phyloP scores from a whole-genome alignment of 2,113 vertebrate species.

The Ciconia boyciana region DNA sequence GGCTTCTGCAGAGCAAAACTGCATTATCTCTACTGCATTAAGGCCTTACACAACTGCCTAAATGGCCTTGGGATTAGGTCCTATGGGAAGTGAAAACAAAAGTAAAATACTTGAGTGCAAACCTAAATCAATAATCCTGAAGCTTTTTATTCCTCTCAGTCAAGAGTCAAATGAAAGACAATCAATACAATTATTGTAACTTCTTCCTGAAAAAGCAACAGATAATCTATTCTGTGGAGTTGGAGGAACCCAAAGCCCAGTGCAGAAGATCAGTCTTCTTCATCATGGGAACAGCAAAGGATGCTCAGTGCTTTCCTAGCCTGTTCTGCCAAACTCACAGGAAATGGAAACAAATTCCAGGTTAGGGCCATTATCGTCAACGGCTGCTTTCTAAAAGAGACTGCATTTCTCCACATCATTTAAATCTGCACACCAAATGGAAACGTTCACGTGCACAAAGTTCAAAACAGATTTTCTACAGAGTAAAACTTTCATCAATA shows the following conservation, averaged over 20 bases:
- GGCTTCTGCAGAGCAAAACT: constrained; percentile 1
- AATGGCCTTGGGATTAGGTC: constrained; percentile 46
- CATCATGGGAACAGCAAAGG: not conserved
- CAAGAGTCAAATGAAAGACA: constrained; percentile 66
- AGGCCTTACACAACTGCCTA: not conserved
- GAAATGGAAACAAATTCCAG: not conserved
- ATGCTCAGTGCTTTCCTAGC: not conserved
- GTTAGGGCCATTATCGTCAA: not conserved
- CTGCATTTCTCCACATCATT: not conserved
- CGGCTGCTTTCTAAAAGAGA: not conserved
- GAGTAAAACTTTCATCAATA: not conserved
- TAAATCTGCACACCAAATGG: not conserved
- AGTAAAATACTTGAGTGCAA: constrained; percentile 37
- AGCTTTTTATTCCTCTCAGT: constrained; percentile 48
- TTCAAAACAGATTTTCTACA: not conserved
- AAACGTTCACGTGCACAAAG: not conserved
- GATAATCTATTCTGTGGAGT: not conserved
- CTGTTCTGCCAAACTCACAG: not conserved
- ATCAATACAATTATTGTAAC: constrained; percentile 44
- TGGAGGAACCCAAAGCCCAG: not conserved
- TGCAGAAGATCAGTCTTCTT: not conserved
- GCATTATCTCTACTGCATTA: constrained; percentile 50
- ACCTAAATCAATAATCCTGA: constrained; percentile 32
- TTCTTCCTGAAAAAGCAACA: constrained; percentile 43
- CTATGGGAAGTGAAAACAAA: constrained; percentile 56